Base-by-base conservation (phyloP, 1,140 invertebrate genomes). In the Ips nitidus region DNA sequence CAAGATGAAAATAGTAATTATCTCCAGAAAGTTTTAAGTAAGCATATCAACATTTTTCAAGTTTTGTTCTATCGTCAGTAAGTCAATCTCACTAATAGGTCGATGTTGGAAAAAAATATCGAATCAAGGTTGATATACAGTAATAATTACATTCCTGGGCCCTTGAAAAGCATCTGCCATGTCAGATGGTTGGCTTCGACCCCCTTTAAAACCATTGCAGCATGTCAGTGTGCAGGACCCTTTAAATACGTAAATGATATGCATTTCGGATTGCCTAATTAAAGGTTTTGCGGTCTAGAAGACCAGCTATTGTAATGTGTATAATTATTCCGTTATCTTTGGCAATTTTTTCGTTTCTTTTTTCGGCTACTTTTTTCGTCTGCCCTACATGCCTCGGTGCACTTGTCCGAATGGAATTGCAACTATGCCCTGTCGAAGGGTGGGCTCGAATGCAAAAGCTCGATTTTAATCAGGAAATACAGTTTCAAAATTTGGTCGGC, bases 161-260 rank as follows among this genome's bases (percentile, higher is more conserved):
- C 56, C 43, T 50, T 66, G 22, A 22, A 55, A 66, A 38, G 64
- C 64, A 66, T 66, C 64, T 66, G 64, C 64, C 64, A 58, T 56
- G 64, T 66, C 64, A 66, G 64, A 58, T 66, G 64, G 64, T 42
- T 52, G 40, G 62, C 42, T 58, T 37, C n/a, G 47, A 22, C 53
- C 53, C 64, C 63, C 53, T 52, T 63, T 41, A 58, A 58, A 66
- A 57, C 64, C 64, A 66, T 41, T 66, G 64, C 64, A 66, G 55
- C 64, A 66, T 66, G 64, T 66, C 64, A 58, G 56, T 66, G 64
- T 66, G 41, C 56, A 53, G 50, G 66, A 41, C 66, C 66, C 66
- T 60, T 68, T 68, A 52, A 68, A 68, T 68, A 68, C 43, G 66
- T 68, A 68, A 68, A 68, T 68, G 66, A 68, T 68, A 68, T 68